A percentile compares a stretch with the other conserved stretches of the same genome.
phyloP scores from a whole-genome alignment of 2,888 invertebrate genomes.

The Pediacus dermestoides region DNA sequence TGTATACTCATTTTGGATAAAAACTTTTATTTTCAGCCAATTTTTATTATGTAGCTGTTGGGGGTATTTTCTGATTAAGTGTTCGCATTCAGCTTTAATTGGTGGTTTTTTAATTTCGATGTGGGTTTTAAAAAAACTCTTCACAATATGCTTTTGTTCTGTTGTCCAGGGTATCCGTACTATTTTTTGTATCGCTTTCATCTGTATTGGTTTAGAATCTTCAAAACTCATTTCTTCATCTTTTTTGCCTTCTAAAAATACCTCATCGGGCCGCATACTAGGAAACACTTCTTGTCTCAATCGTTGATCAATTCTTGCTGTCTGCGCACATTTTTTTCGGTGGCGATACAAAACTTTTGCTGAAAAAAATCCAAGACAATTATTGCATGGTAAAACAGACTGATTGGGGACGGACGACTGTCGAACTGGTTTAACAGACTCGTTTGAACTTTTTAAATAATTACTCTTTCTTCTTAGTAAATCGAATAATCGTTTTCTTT shows the following conservation, averaged over 20 bases:
- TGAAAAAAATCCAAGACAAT: too few species aligned
- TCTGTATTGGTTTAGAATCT: too few species aligned
- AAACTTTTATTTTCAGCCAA: conserved; percentile 15
- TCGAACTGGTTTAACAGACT: conserved; percentile 8
- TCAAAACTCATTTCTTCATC: too few species aligned
- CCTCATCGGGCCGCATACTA: conserved; percentile 13
- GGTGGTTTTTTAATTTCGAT: conserved; percentile 12
- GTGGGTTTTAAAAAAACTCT: conserved; percentile 10
- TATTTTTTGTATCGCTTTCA: too few species aligned
- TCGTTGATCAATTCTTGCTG: conserved; percentile 9
- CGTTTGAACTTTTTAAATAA: conserved; percentile 9
- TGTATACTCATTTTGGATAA: conserved; percentile 12
- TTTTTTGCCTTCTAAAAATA: conserved; percentile 16
- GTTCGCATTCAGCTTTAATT: conserved; percentile 11
- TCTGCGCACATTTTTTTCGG: conserved; percentile 7
- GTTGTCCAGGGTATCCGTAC: conserved; percentile 9
- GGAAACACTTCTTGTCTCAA: conserved; percentile 17
- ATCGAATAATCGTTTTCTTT: conserved; percentile 10
- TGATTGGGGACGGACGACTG: too few species aligned
- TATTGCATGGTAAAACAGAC: too few species aligned
- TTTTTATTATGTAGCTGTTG: conserved; percentile 9
- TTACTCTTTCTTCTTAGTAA: conserved; percentile 12
- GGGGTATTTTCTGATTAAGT: conserved; percentile 7
- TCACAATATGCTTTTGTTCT: conserved; percentile 12
- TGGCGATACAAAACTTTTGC: too few species aligned